Conservation (phyloP, 2,888 invertebrate genomes). For the Brenthis daphne region DNA sequence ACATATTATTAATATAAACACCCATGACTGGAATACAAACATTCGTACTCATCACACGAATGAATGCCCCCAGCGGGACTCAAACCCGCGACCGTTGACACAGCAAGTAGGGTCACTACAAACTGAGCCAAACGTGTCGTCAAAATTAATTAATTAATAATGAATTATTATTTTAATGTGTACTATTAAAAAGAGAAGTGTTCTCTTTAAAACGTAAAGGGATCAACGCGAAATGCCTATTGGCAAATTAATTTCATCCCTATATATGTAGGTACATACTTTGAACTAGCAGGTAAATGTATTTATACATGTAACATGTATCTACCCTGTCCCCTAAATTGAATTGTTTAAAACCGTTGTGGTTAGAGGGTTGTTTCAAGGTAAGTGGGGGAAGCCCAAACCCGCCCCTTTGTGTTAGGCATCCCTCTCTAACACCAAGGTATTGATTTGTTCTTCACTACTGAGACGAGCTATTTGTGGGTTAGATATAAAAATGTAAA, state of each 20-base stretch:
- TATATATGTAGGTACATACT: background rate
- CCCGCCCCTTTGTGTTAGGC: slow-evolving; percentile 55
- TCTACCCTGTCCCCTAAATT: slow-evolving; percentile 44
- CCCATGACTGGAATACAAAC: too few relatives aligned
- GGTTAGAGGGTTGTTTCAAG: slow-evolving; percentile 48
- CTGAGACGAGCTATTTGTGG: slow-evolving; percentile 44
- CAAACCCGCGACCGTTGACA: too few relatives aligned
- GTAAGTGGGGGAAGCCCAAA: slow-evolving; percentile 48
- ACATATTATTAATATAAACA: too few relatives aligned
- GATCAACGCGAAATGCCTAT: background rate
- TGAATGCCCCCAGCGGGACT: too few relatives aligned
- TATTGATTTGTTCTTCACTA: slow-evolving; percentile 60
- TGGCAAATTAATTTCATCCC: background rate
- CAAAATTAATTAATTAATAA: too few relatives aligned
- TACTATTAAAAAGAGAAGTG: too few relatives aligned
- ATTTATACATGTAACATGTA: slow-evolving; percentile 24
- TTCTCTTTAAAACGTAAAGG: background rate
- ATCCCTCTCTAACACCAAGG: slow-evolving; percentile 56
- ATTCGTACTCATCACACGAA: too few relatives aligned
- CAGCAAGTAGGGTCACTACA: too few relatives aligned
- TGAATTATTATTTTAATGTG: too few relatives aligned
- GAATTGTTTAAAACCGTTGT: slow-evolving; percentile 47
- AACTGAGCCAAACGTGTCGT: too few relatives aligned
- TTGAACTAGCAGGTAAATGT: slow-evolving; percentile 27
- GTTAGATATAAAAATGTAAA: slow-evolving; percentile 17